Evolutionary conservation across 2,888 invertebrate genomes (phyloP), one percentile per base, ranked within the genome.

Genomic region (Philereme vetulata): DNA sequence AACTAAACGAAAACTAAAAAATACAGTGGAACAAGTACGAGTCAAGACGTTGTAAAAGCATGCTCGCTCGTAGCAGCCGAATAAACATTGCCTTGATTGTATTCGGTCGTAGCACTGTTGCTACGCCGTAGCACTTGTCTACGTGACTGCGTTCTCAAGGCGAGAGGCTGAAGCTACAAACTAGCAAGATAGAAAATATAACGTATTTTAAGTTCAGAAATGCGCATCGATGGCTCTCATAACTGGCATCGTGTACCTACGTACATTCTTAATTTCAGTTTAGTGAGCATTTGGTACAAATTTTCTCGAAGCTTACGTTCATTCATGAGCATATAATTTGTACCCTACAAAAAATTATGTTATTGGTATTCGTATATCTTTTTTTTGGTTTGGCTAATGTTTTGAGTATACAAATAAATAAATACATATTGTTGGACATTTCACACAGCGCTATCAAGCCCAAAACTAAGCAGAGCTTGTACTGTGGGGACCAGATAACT

Each of bases 81-180:
- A 63, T 56, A 59, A 63, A 57, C 44, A 53, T 61, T 53, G 34
- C 36, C 48, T 35, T 32, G 53, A 61, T 62, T 50, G 51, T 50
- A 49, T 55, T 60, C 35, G 47, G 46, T 44, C 40, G 55, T 51
- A 56, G 43, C 49, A 46, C 34, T 35, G 6, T 36, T 11, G 52
- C 44, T 54, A 57, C 55, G 60, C 8, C 51, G 55, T 61, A 56
- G 61, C 58, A 5, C 42, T 7, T 32, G 9, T 51, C 52, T 56
- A 48, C 50, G 50, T n/a, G 34, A n/a, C 38, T 56, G 38, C 9
- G 52, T 32, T 52, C 8, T 40, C 52, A 52, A 40, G 9, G 34
- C 38, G 34, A 47, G 33, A 34, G 4, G 46, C 34, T 42, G 36
- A 44, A 58, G 21, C 42, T 47, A 10, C 21, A 38, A 36, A 32